Percentiles rank a stretch among this genome's conserved stretches.
phyloP scores from a whole-genome alignment of 2,797 vertebrate species.

The Acanthiza pusilla region DNA sequence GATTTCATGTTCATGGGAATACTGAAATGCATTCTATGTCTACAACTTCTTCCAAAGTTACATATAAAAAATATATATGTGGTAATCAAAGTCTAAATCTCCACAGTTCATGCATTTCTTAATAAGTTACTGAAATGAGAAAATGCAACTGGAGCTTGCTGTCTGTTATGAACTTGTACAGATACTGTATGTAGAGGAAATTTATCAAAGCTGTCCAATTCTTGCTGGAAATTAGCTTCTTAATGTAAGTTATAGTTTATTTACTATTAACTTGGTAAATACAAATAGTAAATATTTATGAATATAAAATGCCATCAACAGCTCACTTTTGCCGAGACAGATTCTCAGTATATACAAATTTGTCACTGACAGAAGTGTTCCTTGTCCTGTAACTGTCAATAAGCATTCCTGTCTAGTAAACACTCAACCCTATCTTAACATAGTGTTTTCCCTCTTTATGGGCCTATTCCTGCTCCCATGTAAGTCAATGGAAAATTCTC shows the following conservation, averaged over 20 bases:
- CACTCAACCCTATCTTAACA: not conserved
- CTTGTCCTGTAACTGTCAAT: not conserved
- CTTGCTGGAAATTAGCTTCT: constrained; percentile 15
- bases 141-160: not conserved
- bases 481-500: not conserved
- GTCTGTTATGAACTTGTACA: not conserved
- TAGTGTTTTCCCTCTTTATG: not conserved
- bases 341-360: not conserved
- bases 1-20: constrained; percentile 58
- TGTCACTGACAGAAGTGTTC: not conserved
- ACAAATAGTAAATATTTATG: not conserved
- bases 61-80: constrained; percentile 33
- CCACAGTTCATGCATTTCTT: not conserved
- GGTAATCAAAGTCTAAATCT: constrained; percentile 35
- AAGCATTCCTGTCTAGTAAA: not conserved
- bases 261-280: not conserved
- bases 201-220: not conserved
- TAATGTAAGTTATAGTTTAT: not conserved
- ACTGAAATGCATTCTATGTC: constrained; percentile 28
- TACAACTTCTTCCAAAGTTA: constrained; percentile 25
- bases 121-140: constrained; percentile 11
- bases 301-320: not conserved
- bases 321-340: not conserved
- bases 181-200: not conserved
- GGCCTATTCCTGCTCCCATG: not conserved